Percentiles rank a stretch among this genome's conserved stretches.
phyloP scores from a whole-genome alignment of 2,888 invertebrate genomes.

The Pollenia amentaria region DNA sequence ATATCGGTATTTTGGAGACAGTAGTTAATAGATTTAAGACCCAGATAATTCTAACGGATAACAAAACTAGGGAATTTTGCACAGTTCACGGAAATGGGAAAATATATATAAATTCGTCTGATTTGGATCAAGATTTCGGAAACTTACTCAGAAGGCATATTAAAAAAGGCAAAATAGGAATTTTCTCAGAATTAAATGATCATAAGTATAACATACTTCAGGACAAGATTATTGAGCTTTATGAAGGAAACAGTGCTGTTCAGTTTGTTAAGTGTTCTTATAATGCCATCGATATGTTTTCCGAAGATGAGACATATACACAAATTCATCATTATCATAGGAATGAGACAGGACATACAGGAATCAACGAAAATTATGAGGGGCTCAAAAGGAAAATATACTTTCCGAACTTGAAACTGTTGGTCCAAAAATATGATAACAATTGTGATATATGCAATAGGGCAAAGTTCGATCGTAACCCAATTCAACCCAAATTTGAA shows the following conservation, averaged over 20 bases:
- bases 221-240: constrained; percentile 60
- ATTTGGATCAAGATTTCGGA: constrained; percentile 44
- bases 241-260: constrained; percentile 7
- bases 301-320: neutral
- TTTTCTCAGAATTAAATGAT: constrained; percentile 62
- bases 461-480: constrained; percentile 42
- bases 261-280: constrained; percentile 69
- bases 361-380: constrained; percentile 11
- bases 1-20: constrained; percentile 47
- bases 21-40: constrained; percentile 17
- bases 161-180: constrained; percentile 49
- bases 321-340: constrained; percentile 62
- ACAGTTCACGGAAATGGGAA: constrained; percentile 44
- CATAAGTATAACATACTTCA: constrained; percentile 60
- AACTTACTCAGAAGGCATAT: constrained; percentile 35
- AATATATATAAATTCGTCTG: constrained; percentile 34
- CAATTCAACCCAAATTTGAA: constrained; percentile 14
- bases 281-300: constrained; percentile 53
- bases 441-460: constrained; percentile 62
- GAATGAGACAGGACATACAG: constrained; percentile 14
- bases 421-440: constrained; percentile 66
- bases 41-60: constrained; percentile 34
- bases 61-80: constrained; percentile 35
- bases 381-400: constrained; percentile 44
- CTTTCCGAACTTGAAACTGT: constrained; percentile 60